These are phyloP conservation scores for Ferdinandea cuprea DNA, from an alignment of 2,888 invertebrate species.

Conservation along the genomic window DNA sequence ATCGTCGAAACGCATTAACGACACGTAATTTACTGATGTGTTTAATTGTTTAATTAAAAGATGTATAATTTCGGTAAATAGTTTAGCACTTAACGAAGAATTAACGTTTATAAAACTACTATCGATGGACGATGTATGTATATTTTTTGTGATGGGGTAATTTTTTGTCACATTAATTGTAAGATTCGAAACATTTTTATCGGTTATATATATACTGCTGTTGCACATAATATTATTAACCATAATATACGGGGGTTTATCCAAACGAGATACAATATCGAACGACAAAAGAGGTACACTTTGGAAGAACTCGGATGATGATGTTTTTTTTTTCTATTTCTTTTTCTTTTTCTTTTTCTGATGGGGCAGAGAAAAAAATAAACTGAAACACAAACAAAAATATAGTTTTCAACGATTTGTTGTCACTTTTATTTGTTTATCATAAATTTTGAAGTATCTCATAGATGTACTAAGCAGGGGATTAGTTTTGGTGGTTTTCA, in stretches of 20 bases:
- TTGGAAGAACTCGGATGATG: conserved; percentile 47
- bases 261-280: not conserved
- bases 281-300: not conserved
- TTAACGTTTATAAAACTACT: conserved; percentile 24
- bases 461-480: conserved; percentile 30
- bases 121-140: conserved; percentile 9
- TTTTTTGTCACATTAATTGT: conserved; percentile 64
- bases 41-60: conserved; percentile 63
- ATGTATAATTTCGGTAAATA: conserved; percentile 55
- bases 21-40: conserved; percentile 42
- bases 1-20: conserved; percentile 49
- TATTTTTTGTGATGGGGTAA: conserved; percentile 14
- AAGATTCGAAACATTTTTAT: conserved; percentile 66
- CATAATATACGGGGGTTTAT: conserved; percentile 51
- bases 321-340: not conserved
- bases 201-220: conserved; percentile 33
- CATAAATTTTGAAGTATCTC: conserved; percentile 24
- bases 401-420: conserved; percentile 8
- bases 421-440: conserved; percentile 22
- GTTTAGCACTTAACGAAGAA: conserved; percentile 47
- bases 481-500: conserved; percentile 28
- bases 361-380: not conserved
- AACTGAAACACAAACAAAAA: not conserved
- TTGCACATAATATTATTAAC: conserved; percentile 68
- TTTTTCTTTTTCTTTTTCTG: too few species aligned